Conservation (phyloP, 2,113 vertebrate species). For the Sardina pilchardus region DNA sequence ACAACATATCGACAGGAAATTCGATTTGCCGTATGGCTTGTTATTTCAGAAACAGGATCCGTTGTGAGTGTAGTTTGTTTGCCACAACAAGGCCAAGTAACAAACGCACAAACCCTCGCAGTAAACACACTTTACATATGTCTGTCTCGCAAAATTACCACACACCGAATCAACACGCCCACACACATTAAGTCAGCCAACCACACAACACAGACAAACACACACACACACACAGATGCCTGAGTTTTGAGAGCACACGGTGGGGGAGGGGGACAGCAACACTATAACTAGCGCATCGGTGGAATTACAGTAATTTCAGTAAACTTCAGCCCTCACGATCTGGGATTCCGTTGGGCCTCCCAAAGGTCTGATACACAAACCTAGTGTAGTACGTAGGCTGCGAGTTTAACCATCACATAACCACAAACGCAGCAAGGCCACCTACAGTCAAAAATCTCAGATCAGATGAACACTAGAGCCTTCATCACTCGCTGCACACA, state of each 20-base stretch:
- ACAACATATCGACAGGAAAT: background rate
- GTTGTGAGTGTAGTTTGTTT: background rate
- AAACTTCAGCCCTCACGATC: background rate
- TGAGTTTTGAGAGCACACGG: background rate
- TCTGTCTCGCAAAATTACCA: background rate
- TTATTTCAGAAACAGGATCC: background rate
- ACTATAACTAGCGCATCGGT: background rate
- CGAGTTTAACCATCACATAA: background rate
- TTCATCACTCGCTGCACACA: background rate
- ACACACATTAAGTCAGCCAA: conserved; percentile 5
- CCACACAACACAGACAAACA: background rate
- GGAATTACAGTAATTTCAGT: background rate
- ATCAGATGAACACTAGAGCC: background rate
- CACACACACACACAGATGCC: background rate
- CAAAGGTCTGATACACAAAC: background rate
- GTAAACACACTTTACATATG: background rate
- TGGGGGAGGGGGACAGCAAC: background rate
- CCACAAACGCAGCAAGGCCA: background rate
- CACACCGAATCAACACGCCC: conserved; percentile 2
- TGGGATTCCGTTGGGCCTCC: background rate
- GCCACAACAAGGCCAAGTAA: background rate
- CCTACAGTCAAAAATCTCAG: conserved; percentile 1
- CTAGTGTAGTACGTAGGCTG: background rate
- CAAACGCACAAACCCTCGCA: background rate
- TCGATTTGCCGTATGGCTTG: background rate